These are phyloP conservation scores for Mactra quadrangularis DNA, from an alignment of 1,140 invertebrate genomes.

Conservation along the genomic window DNA sequence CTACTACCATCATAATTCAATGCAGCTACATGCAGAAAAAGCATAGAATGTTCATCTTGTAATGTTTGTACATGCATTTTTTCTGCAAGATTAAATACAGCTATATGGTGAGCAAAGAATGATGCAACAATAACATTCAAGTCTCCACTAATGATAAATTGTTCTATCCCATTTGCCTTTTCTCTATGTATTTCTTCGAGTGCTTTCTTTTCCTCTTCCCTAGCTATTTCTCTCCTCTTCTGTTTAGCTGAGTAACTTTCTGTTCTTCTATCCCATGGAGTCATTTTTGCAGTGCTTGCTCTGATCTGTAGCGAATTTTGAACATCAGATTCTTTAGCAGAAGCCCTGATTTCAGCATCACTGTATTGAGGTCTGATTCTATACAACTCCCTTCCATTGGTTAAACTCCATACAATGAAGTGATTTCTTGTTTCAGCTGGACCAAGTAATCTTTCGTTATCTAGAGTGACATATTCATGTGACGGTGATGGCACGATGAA, in stretches of 20 bases:
- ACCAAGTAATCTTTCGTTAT: constrained; percentile 79
- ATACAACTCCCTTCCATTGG: constrained; percentile 74
- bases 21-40: constrained; percentile 79
- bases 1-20: constrained; percentile 77
- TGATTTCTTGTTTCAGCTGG: constrained; percentile 80
- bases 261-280: constrained; percentile 79
- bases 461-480: constrained; percentile 80
- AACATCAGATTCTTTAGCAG: constrained; percentile 43
- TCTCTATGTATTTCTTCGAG: constrained; percentile 77
- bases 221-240: constrained; percentile 71
- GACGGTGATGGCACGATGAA: constrained; percentile 79
- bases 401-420: constrained; percentile 81
- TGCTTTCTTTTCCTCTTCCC: constrained; percentile 70
- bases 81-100: constrained; percentile 78
- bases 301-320: constrained; percentile 53
- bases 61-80: constrained; percentile 77
- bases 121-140: constrained; percentile 80
- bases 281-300: constrained; percentile 72
- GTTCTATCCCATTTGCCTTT: constrained; percentile 81
- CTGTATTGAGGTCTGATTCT: constrained; percentile 78
- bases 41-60: constrained; percentile 79
- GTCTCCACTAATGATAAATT: constrained; percentile 80
- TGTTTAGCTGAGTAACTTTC: constrained; percentile 73
- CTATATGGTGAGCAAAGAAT: constrained; percentile 82
- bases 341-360: constrained; percentile 67